Percentiles rank a stretch among this genome's conserved stretches.
Evolutionary conservation across 2,797 vertebrate genomes (phyloP).

Genomic region (Gymnodraco acuticeps): DNA sequence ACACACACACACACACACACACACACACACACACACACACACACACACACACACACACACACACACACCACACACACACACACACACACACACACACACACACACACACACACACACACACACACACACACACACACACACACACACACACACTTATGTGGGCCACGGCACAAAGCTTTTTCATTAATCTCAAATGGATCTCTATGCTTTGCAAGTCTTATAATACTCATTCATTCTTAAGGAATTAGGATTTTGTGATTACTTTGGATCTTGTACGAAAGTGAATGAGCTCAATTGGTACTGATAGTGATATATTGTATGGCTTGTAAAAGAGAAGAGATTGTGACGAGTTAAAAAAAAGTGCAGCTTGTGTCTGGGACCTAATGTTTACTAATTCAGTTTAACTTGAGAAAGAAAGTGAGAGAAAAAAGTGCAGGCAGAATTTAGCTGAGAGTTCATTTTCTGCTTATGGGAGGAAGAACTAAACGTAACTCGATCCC

Average conservation of each 20-base stretch:
- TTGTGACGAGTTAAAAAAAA: slow-evolving; percentile 10
- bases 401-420: slow-evolving; percentile 11
- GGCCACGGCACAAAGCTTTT: slow-evolving; percentile 64
- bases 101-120: slow-evolving; percentile 12
- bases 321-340: slow-evolving; percentile 17
- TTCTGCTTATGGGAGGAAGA: slow-evolving; percentile 63
- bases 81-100: background rate
- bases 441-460: slow-evolving; percentile 65
- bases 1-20: slow-evolving; percentile 9
- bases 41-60: slow-evolving; percentile 8
- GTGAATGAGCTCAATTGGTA: slow-evolving; percentile 22
- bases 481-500: slow-evolving; percentile 62
- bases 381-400: slow-evolving; percentile 41
- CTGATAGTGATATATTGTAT: background rate
- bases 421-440: slow-evolving; percentile 28
- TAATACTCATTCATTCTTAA: slow-evolving; percentile 60
- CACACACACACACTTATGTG: slow-evolving; percentile 47
- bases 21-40: background rate
- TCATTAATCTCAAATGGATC: slow-evolving; percentile 63
- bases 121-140: background rate
- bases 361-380: slow-evolving; percentile 25
- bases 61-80: slow-evolving; percentile 4
- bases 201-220: slow-evolving; percentile 43
- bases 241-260: slow-evolving; percentile 56
- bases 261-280: slow-evolving; percentile 23